These are phyloP conservation scores for Archocentrus centrarchus DNA, from an alignment of 2,113 vertebrate species.

Conservation along the genomic window DNA sequence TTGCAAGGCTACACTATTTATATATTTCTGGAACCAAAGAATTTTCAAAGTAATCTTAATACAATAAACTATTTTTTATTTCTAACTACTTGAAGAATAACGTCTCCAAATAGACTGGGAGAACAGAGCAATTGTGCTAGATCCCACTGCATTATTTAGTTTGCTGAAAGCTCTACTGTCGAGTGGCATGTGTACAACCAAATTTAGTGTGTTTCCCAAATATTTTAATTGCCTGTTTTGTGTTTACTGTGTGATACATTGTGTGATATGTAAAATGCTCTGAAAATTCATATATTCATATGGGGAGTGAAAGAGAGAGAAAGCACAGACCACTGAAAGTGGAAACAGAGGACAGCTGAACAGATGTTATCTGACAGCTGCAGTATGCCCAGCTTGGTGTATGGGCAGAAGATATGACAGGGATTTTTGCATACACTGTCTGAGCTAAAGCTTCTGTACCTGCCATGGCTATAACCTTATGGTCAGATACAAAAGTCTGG, in stretches of 20 bases:
- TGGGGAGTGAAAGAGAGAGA: background rate
- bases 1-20: constrained; percentile 3
- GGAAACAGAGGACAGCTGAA: constrained; percentile 55
- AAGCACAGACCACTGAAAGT: background rate
- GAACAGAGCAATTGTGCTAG: constrained; percentile 54
- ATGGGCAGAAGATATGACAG: constrained; percentile 64
- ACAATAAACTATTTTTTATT: background rate
- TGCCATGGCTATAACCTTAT: constrained; percentile 72
- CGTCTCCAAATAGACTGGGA: constrained; percentile 32
- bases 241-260: background rate
- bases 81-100: background rate
- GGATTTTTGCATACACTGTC: constrained; percentile 59
- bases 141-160: constrained; percentile 59
- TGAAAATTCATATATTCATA: background rate
- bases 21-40: background rate
- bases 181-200: background rate
- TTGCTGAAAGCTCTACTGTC: constrained; percentile 31
- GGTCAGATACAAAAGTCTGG: constrained; percentile 52
- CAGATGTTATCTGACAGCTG: constrained; percentile 78
- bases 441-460: constrained; percentile 58
- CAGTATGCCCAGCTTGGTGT: constrained; percentile 65
- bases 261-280: background rate
- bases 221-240: background rate
- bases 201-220: constrained; percentile 13
- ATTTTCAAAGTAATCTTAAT: background rate